Base-by-base conservation (phyloP, 2,797 vertebrate species). In the Danio jaintianensis region DNA sequence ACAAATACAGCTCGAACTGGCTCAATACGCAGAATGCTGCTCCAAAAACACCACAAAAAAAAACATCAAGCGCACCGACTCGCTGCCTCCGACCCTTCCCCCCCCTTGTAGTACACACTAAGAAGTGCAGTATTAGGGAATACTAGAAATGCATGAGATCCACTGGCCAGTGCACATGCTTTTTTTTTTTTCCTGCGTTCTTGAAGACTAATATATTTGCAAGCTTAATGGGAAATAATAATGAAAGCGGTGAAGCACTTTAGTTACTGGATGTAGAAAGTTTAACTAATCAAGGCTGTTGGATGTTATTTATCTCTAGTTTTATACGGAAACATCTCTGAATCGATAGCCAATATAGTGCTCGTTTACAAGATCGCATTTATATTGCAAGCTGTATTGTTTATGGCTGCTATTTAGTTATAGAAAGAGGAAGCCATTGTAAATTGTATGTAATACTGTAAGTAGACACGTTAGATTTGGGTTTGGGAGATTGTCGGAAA, bases 111-210 rank as follows among this genome's bases (percentile, higher is more conserved):
- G 75, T 61, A 75, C 40, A 81, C 79, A 76, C 38, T 48, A 62
- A 73, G 4, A 22, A 38, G 50, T 58, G 29, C 82, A 80, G 45
- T 80, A 63, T 73, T 75, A 82, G 58, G 75, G 43, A 53, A 78
- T 62, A 71, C 59, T 82, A 64, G 29, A 78, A 72, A 50, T 85
- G 83, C 80, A 82, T 83, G 85, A 72, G 67, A 79, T 82, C 53
- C 74, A 67, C 62, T 63, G 16, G 59, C 56, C 66, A 72, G 67
- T 58, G 81, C 75, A 89, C 69, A 79, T 58, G 83, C 77, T 81
- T 84, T 73, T 66, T 81, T 84, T 73, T 66, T 15, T 61, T 29
- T 13, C 43, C 45, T 82, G 22, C 20, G 16, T 71, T 42, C 67
- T 66, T 68, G 66, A 84, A 82, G 82, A 74, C 45, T 8, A 62